A percentile compares a stretch with the other conserved stretches of the same genome.
phyloP scores from a whole-genome alignment of 2,113 vertebrate species.

The Phalacrocorax pelagicus region DNA sequence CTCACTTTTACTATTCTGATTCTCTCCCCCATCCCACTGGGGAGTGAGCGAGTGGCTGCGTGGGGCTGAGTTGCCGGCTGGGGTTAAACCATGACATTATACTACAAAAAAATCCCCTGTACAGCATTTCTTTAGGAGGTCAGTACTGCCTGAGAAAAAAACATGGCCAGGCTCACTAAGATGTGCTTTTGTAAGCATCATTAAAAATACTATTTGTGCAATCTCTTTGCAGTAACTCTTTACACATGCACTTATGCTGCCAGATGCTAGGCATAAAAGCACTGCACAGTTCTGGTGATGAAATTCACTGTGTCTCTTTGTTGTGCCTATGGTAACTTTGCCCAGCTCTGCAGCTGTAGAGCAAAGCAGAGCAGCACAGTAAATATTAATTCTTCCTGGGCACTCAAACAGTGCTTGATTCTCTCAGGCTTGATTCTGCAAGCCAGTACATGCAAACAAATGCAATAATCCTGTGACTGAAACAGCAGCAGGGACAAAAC shows the following conservation, averaged over 20 bases:
- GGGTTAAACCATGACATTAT: too few species aligned
- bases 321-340: not conserved
- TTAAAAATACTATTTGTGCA: slow-evolving; percentile 33
- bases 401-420: not conserved
- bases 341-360: slow-evolving; percentile 14
- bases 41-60: too few species aligned
- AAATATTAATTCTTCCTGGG: slow-evolving; percentile 31
- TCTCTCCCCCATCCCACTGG: too few species aligned
- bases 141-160: not conserved
- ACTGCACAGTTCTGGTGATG: not conserved
- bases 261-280: slow-evolving; percentile 23
- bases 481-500: not conserved
- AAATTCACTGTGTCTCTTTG: slow-evolving; percentile 20
- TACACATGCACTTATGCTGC: not conserved
- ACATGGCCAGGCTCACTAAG: not conserved
- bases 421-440: not conserved
- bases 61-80: too few species aligned
- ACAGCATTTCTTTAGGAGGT: not conserved
- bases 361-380: not conserved
- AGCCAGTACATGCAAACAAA: not conserved
- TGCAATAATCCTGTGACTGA: not conserved
- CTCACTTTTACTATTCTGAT: too few species aligned
- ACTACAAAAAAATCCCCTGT: not conserved
- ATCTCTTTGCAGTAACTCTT: slow-evolving; percentile 18
- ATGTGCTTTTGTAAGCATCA: slow-evolving; percentile 11